Base-by-base conservation (phyloP, 1,140 invertebrate species). In the Eubasilissa regina region DNA sequence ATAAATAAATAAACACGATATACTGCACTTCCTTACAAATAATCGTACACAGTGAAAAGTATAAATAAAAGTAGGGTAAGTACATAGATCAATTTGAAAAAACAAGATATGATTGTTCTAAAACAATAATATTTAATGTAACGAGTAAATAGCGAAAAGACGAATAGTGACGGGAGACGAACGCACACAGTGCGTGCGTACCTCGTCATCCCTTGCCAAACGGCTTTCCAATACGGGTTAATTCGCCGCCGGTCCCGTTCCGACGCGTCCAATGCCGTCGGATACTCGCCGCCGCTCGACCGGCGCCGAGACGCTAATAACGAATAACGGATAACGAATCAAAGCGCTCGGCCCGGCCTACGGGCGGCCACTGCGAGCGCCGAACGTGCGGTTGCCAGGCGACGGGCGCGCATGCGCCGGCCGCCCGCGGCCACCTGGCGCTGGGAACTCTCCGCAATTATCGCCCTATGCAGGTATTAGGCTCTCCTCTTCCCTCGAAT, bases 321-420 rank as follows among this genome's bases (percentile, higher is more conserved):
- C 73, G 75, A 21, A 47, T 70, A 70, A 51, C 66, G 66, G 19
- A 48, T 68, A 45, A 60, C 76, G 76, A 78, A 78, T 78, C 76
- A 78, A 78, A 78, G 64, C 76, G 25, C 35, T 47, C 75, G 75
- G 75, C 62, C 76, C 47, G 76, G 76, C 62, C 76, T 68, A 64
- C 51, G 62, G 62, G 62, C 48, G 47, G 51, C 76, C 58, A 45
- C 64, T 68, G 66, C 53, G 56, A 35, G 47, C 47, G 72, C 62
- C 19, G 76, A n/a, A 73, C 80, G 80, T 78, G 80, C 68, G 76
- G 80, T 78, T 70, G 80, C 80, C 80, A 58, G 53, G 80, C 70
- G 70, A 81, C 76, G 56, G 19, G 17, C 19, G 70, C 75, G 80
- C 80, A 73, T 64, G 77, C 75, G 76, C 75, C 25, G 44, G n/a